These are phyloP conservation scores for Thecophora atra DNA, from an alignment of 2,888 invertebrate genomes.

Conservation along the genomic window DNA sequence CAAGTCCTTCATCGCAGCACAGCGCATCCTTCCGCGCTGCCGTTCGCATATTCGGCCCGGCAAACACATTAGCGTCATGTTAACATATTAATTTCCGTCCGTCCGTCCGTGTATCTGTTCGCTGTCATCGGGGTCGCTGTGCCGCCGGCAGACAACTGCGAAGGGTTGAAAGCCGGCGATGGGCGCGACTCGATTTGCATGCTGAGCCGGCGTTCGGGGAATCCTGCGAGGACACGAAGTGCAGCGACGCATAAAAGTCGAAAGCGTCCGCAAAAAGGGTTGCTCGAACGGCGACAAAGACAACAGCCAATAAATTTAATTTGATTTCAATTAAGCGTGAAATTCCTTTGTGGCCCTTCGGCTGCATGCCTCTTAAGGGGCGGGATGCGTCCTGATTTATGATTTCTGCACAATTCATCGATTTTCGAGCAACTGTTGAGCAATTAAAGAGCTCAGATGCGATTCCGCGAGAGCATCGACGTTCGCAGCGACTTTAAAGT, in stretches of 20 bases:
- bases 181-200: slow-evolving; percentile 43
- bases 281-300: slow-evolving; percentile 18
- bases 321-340: slow-evolving; percentile 39
- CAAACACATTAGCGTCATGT: slow-evolving; percentile 45
- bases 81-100: slow-evolving; percentile 43
- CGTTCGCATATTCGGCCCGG: slow-evolving; percentile 9
- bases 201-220: too few relatives aligned
- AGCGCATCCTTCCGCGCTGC: slow-evolving; percentile 43
- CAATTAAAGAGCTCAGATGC: too few relatives aligned
- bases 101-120: slow-evolving; percentile 29
- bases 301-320: slow-evolving; percentile 41
- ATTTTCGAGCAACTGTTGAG: neutral
- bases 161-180: slow-evolving; percentile 54
- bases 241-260: slow-evolving; percentile 48
- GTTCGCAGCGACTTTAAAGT: too few relatives aligned
- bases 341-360: slow-evolving; percentile 21
- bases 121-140: slow-evolving; percentile 24
- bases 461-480: too few relatives aligned
- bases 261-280: slow-evolving; percentile 29
- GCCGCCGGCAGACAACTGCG: slow-evolving; percentile 4
- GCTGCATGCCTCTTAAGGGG: neutral
- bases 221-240: slow-evolving; percentile 46
- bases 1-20: too few relatives aligned
- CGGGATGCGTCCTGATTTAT: slow-evolving; percentile 28
- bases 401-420: neutral